phyloP scores from a whole-genome alignment of 1,140 invertebrate species.

The Solenopsis fugax region DNA sequence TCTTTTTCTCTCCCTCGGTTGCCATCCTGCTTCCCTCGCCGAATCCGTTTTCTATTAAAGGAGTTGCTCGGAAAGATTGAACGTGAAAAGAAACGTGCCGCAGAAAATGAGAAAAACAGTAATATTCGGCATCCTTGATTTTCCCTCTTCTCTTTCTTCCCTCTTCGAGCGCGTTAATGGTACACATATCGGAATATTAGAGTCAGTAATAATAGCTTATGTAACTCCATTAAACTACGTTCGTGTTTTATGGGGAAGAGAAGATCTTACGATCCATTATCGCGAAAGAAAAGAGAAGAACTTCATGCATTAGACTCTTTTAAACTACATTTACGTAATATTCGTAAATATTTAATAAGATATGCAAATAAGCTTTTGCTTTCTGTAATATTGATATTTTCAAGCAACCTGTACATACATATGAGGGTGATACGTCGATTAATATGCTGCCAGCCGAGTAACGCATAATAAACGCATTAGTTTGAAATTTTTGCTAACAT shows the following conservation, averaged over 20 bases:
- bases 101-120: constrained; percentile 73
- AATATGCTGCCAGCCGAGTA: constrained; percentile 40
- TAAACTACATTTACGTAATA: neutral
- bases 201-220: neutral
- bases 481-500: constrained; percentile 58
- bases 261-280: neutral
- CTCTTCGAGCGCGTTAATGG: neutral
- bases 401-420: neutral
- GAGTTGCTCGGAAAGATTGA: constrained; percentile 75
- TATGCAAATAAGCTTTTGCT: constrained; percentile 37
- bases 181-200: constrained; percentile 17
- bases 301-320: neutral
- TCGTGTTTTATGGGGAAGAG: neutral
- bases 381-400: constrained; percentile 42
- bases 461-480: constrained; percentile 64
- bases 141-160: neutral
- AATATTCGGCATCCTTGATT: constrained; percentile 30
- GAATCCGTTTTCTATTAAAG: constrained; percentile 79
- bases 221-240: neutral
- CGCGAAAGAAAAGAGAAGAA: neutral
- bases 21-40: constrained; percentile 26
- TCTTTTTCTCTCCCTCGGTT: constrained; percentile 29
- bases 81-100: constrained; percentile 67
- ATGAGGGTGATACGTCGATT: constrained; percentile 20
- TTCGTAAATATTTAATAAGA: constrained; percentile 36